Percentiles rank a stretch among this genome's conserved stretches.
These are phyloP conservation scores for Coregonus clupeaformis DNA, from an alignment of 2,113 vertebrate species.

Conservation along the genomic window DNA sequence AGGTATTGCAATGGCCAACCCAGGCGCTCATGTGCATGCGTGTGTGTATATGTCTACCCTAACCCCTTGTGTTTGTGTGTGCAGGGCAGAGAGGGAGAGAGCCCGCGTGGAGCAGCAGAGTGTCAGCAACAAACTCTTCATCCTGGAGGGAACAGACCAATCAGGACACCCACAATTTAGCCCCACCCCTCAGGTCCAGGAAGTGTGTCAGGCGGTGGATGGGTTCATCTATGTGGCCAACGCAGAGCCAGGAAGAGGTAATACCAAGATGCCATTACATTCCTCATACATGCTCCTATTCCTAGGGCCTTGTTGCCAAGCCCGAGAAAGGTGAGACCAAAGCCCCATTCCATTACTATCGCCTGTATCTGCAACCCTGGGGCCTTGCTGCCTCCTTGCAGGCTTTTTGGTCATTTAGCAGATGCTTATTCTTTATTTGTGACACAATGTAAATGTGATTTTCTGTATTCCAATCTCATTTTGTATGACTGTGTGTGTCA, in stretches of 20 bases:
- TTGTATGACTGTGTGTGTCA: too few species aligned
- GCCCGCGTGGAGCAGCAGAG: constrained; percentile 79
- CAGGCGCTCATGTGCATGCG: neutral
- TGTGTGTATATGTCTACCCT: neutral
- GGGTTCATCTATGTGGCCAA: constrained; percentile 96
- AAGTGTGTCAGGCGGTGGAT: constrained; percentile 86
- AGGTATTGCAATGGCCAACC: constrained; percentile 22
- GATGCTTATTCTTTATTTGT: too few species aligned
- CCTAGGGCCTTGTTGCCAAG: neutral
- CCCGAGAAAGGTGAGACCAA: constrained; percentile 57
- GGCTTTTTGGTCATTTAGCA: too few species aligned
- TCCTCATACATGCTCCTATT: neutral
- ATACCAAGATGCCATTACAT: constrained; percentile 26
- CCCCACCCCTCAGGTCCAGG: constrained; percentile 84
- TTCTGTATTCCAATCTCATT: too few species aligned
- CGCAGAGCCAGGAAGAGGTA: constrained; percentile 83
- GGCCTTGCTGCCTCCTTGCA: too few species aligned
- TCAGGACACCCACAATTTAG: constrained; percentile 65
- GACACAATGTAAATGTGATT: too few species aligned
- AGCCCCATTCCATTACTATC: neutral
- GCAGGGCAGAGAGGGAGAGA: constrained; percentile 85
- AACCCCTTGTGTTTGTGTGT: constrained; percentile 15
- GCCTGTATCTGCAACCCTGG: too few species aligned
- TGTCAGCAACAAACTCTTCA: constrained; percentile 85
- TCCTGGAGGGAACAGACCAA: constrained; percentile 65